phyloP scores from a whole-genome alignment of 1,140 invertebrate genomes.

The Aphelinus atriplicis region DNA sequence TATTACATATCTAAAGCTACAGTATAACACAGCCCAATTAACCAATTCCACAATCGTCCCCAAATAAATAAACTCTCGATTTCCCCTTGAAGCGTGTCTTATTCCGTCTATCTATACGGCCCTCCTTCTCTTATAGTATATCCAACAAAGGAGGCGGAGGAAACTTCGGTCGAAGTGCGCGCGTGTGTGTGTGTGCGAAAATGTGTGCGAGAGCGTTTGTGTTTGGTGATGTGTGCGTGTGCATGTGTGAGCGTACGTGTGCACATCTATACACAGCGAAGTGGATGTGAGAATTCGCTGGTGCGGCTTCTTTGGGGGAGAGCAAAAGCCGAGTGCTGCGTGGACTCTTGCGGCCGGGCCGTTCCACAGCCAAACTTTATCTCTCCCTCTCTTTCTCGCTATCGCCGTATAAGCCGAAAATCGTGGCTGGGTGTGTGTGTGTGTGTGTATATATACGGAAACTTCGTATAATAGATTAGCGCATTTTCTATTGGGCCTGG shows the following conservation, averaged over 20 bases:
- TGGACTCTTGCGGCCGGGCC: not conserved
- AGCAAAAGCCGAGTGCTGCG: slow-evolving; percentile 17
- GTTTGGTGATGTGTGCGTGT: too few relatives aligned
- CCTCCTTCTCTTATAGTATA: not conserved
- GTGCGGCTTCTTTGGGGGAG: slow-evolving; percentile 25
- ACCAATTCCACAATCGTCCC: too few relatives aligned
- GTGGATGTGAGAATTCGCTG: slow-evolving; percentile 31
- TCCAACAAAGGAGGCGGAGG: not conserved
- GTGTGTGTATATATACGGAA: not conserved
- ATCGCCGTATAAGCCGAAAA: slow-evolving; percentile 11
- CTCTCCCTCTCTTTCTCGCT: not conserved
- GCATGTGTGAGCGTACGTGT: too few relatives aligned
- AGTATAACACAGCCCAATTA: too few relatives aligned
- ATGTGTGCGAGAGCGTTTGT: too few relatives aligned
- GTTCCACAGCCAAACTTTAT: not conserved
- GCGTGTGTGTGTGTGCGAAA: too few relatives aligned
- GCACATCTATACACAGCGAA: too few relatives aligned
- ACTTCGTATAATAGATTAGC: slow-evolving; percentile 32
- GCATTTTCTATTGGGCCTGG: not conserved
- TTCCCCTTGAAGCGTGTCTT: too few relatives aligned
- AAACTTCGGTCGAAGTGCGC: not conserved
- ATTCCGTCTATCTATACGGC: too few relatives aligned
- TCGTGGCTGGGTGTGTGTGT: not conserved
- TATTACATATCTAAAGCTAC: too few relatives aligned
- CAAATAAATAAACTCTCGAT: too few relatives aligned